Evolutionary conservation across 2,113 vertebrate species (phyloP), one percentile per base, ranked within the genome.

Genomic region (Halcyon senegalensis): DNA sequence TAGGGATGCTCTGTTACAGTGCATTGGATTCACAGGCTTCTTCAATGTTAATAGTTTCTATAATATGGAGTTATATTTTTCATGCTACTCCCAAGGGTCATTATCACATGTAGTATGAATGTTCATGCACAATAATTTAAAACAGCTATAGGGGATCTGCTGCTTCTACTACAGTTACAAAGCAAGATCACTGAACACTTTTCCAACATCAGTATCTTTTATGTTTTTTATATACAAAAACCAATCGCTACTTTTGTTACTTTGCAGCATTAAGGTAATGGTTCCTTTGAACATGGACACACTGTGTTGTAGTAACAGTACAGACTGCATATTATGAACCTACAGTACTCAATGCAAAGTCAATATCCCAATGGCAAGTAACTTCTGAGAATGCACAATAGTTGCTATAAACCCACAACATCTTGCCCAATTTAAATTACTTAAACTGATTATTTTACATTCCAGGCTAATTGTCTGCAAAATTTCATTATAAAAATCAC

Each of bases 401-500:
- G 63, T 37, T 59, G 37, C 20, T 93, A 80, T 94, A 95, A 91
- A 93, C 93, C 55, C 62, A 63, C 92, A 96, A 55, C 84, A 96
- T 89, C 75, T 95, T 96, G 78, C 43, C 72, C 87, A 94, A 89
- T 94, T 94, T 93, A 96, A 93, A 96, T 93, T 83, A 84, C 75
- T 95, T 91, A 78, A 94, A 85, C 59, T 83, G 72, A 93, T 96
- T 96, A 85, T 97, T 95, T 78, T 92, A 72, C 84, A 88, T 96
- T 97, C 59, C 64, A 69, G 58, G 82, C 58, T 97, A 96, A 94
- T 91, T 97, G 93, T 24, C 67, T 82, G 89, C 81, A 96, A 97
- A 97, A 96, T 95, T 89, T 97, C 90, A 89, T 94, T 97, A 96
- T 91, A 87, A 96, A 96, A 95, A 92, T 93, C 86, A 83, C 80